These are phyloP conservation scores for Synergus itoensis DNA, from an alignment of 2,888 invertebrate genomes.

Conservation along the genomic window DNA sequence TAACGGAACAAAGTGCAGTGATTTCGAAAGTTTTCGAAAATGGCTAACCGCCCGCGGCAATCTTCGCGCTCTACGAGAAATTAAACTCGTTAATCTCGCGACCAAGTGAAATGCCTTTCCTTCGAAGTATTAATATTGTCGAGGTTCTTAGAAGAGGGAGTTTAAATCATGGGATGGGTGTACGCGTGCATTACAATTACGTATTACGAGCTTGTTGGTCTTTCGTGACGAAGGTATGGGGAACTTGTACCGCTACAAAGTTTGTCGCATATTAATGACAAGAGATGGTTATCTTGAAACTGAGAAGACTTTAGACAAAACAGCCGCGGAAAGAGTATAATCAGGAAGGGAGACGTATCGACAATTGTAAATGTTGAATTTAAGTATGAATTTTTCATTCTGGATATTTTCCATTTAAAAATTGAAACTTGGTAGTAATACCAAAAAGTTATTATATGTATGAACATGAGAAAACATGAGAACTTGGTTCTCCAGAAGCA, in stretches of 20 bases:
- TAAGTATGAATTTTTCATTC: no score
- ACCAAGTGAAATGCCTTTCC: neutral
- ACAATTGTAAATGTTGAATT: no score
- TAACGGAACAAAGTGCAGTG: neutral
- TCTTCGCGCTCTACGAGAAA: neutral
- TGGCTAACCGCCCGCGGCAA: neutral
- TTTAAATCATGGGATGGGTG: conserved; percentile 2
- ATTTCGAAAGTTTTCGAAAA: conserved; percentile 11
- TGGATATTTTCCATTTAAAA: no score
- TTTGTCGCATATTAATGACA: neutral
- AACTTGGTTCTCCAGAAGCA: neutral
- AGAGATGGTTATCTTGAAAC: conserved; percentile 7
- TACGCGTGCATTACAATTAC: neutral
- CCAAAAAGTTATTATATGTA: neutral
- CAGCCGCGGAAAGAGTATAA: neutral
- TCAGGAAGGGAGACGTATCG: neutral
- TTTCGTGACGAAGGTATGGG: neutral
- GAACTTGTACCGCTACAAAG: neutral
- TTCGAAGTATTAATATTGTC: neutral
- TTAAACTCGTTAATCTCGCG: conserved; percentile 14
- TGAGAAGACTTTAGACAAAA: neutral
- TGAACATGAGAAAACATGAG: neutral
- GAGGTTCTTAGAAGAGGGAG: neutral
- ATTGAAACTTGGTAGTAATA: no score
- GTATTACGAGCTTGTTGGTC: neutral